Evolutionary conservation across 2,888 invertebrate genomes (phyloP), one percentile per base, ranked within the genome.

Genomic region (Eupithecia pulchellata): DNA sequence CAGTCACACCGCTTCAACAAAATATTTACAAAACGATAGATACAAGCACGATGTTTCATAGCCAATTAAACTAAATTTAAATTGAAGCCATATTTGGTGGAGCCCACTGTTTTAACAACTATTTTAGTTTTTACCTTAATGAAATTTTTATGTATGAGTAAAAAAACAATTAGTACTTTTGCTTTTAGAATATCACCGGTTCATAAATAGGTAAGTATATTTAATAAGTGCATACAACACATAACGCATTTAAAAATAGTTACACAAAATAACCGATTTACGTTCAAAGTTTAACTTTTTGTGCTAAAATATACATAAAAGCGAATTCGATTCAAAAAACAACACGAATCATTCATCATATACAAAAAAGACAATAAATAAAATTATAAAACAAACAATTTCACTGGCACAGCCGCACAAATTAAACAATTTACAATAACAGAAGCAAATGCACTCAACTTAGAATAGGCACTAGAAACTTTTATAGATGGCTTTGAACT

Each of bases 1-100:
- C 73, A 75, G 68, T 68, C 68, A 64, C 71, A 72, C 55, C 65
- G 77, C 75, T 11, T 66, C 42, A 69, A 73, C 68, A 75, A 64
- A 71, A 67, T 71, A 74, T 72, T 65, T 69, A 64, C 69, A 71
- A 66, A 64, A 65, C 61, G 64, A 69, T 71, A 55, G 11, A 65
- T 67, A 52, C 52, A 55, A 39, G 60, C 64, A 63, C 34, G n/a
- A 47, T 20, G 34, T 61, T 13, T 32, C 17, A 60, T 61, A 20
- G 32, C n/a, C 61, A 61, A 60, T 8, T 60, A 32, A 32, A 60
- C 60, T 60, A 60, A 32, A 8, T 58, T 60, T 20, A 32, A 30
- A n/a, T 58, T 60, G 11, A 32, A 30, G 60, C 60, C 20, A 32
- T 32, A 36, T 25, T 13, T 20, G 34, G 32, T 30, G 30, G 34